Base-by-base conservation (phyloP, 1,140 invertebrate genomes). In the Zaprionus inermis region DNA sequence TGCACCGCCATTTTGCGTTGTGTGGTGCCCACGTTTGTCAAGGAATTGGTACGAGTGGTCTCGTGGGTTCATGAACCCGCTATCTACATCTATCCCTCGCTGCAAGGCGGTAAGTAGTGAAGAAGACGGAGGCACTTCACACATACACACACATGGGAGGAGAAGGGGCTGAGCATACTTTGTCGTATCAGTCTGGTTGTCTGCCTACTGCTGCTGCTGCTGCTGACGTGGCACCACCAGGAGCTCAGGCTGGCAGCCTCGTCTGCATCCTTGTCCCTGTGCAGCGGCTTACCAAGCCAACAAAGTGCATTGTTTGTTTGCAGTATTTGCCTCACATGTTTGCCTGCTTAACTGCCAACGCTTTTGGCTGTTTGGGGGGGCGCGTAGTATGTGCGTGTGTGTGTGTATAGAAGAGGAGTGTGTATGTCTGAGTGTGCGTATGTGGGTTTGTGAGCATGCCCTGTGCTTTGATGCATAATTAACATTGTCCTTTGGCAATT, bases 1-100 rank as follows among this genome's bases (percentile, higher is more conserved):
- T 97, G 96, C 92, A 97, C 96, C 7, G 96, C 97, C 36, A 95
- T 97, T 58, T 93, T 97, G 66, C 94, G 95, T 88, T 97, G 97
- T 93, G 94, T 95, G 76, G 95, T 97, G 78, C 97, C 97, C 58
- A 95, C 95, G 81, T 96, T 96, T 92, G 96, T 97, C 75, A 96
- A 95, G 92, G 96, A 97, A 90, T 94, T 97, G 92, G 96, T 97
- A 59, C 94, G 95, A 85, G 96, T 97, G 28, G 96, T 96, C 46
- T 96, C 96, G 24, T 98, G 97, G 97, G 94, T 95, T 74, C 96
- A 95, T 92, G 97, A 97, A 85, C 95, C 95, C 28, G 94, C 94
- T 46, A 95, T 96, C 91, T 95, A 95, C 92, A 96, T 96, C 79
- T 96, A 96, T 84, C 96, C 95, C 69, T 96, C 95, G 56, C 90